Conservation (phyloP, 2,888 invertebrate genomes). For the Epinotia demarniana region DNA sequence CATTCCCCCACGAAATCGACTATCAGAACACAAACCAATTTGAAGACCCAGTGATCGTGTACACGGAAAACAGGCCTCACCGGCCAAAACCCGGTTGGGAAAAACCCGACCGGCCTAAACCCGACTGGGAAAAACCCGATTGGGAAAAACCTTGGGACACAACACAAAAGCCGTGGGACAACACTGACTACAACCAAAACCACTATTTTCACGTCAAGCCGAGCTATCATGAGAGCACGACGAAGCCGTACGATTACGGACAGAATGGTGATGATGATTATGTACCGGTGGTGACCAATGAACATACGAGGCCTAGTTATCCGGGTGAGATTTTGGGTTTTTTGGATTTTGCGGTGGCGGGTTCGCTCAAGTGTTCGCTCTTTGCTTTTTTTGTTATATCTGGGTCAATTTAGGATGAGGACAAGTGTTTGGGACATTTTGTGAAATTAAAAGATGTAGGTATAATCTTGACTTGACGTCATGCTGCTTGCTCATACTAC, state of each 20-base stretch:
- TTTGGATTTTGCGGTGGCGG: constrained; percentile 42
- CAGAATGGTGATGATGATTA: constrained; percentile 75
- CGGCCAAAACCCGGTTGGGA: constrained; percentile 53
- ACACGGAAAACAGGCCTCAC: constrained; percentile 71
- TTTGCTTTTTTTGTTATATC: neutral
- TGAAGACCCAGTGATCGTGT: constrained; percentile 79
- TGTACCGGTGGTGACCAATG: constrained; percentile 71
- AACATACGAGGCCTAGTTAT: constrained; percentile 72
- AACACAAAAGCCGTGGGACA: constrained; percentile 61
- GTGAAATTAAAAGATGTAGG: too few relatives aligned
- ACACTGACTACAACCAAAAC: constrained; percentile 61
- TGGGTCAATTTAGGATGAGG: too few relatives aligned
- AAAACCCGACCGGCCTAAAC: constrained; percentile 50
- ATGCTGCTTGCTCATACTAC: too few relatives aligned
- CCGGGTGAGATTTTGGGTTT: constrained; percentile 72
- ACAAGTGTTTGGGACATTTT: too few relatives aligned
- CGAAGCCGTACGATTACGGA: constrained; percentile 58
- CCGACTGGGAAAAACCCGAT: constrained; percentile 56
- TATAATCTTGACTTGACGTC: too few relatives aligned
- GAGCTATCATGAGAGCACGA: constrained; percentile 77
- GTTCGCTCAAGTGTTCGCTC: constrained; percentile 34
- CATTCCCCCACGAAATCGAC: constrained; percentile 77
- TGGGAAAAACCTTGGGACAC: constrained; percentile 56
- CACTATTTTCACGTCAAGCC: constrained; percentile 80
- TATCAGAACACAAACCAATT: constrained; percentile 79